Conservation (phyloP, 2,888 invertebrate genomes). For the Andrena haemorrhoa region DNA sequence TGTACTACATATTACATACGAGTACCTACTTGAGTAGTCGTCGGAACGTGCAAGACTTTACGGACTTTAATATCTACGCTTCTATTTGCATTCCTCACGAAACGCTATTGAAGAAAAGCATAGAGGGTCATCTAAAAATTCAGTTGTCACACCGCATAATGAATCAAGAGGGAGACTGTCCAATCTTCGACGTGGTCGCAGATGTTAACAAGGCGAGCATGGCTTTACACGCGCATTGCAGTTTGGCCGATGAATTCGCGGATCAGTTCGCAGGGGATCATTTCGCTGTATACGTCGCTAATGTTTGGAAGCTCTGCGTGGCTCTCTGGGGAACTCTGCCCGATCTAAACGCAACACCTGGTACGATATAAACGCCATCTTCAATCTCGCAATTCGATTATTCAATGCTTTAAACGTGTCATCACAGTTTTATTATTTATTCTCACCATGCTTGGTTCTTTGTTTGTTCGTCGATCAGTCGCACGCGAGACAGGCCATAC, state of each 20-base stretch:
- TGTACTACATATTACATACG: too few species aligned
- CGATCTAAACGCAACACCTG: constrained; percentile 73
- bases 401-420: neutral
- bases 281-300: constrained; percentile 82
- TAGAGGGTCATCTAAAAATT: constrained; percentile 88
- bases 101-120: constrained; percentile 85
- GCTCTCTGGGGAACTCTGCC: constrained; percentile 92
- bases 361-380: constrained; percentile 52
- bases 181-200: constrained; percentile 84
- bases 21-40: too few species aligned
- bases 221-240: constrained; percentile 87
- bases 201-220: constrained; percentile 79
- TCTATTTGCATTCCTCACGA: neutral
- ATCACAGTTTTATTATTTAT: too few species aligned
- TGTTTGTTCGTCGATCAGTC: too few species aligned
- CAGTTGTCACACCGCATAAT: constrained; percentile 88
- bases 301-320: constrained; percentile 86
- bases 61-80: neutral
- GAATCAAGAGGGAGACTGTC: constrained; percentile 85
- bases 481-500: too few species aligned
- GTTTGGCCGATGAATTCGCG: constrained; percentile 84
- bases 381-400: neutral
- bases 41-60: neutral
- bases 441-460: too few species aligned
- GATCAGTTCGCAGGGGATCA: constrained; percentile 73